Evolutionary conservation across 2,113 vertebrate species (phyloP).

Genomic region (Myotis davidii): DNA sequence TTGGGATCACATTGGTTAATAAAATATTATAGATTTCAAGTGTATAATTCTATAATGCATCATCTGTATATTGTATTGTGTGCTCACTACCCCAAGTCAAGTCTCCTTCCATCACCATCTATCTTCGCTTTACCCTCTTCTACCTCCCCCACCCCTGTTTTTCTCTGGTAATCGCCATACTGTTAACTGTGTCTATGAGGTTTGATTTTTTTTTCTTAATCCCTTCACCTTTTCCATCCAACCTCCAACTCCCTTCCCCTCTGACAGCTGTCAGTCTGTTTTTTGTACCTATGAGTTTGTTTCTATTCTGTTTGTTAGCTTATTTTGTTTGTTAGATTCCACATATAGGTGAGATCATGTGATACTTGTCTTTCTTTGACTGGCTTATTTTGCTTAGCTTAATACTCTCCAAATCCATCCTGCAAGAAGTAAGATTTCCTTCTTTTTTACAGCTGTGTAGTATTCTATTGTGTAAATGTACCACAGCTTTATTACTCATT

Average conservation of each 20-base stretch:
- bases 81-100: background rate
- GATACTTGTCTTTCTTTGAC: background rate
- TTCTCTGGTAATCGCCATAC: background rate
- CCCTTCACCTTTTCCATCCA: background rate
- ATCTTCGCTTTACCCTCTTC: background rate
- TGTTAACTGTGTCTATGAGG: background rate
- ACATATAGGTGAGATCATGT: background rate
- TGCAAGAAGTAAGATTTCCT: background rate
- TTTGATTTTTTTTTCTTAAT: background rate
- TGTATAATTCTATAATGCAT: background rate
- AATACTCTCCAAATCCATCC: background rate
- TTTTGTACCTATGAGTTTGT: background rate
- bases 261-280: background rate
- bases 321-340: background rate
- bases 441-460: background rate
- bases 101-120: background rate
- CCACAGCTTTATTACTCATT: background rate
- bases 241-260: background rate
- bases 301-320: background rate
- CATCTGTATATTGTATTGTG: background rate
- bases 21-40: background rate
- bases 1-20: background rate
- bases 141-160: background rate
- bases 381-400: background rate
- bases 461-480: background rate